Conservation (phyloP, 2,113 vertebrate genomes). For the Hucho hucho region DNA sequence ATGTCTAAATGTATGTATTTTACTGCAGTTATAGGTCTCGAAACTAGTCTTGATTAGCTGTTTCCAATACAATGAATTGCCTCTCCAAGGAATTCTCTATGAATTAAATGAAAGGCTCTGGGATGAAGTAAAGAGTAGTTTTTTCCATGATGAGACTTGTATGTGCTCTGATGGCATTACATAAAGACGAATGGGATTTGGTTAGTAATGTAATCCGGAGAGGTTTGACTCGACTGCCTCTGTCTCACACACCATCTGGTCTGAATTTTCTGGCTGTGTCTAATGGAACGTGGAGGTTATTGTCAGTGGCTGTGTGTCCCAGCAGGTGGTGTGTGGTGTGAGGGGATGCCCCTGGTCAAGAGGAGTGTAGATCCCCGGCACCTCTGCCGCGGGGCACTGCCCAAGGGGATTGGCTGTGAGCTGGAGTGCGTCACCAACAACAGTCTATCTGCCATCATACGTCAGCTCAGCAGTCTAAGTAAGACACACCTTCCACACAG, state of each 20-base stretch:
- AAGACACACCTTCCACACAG: constrained; percentile 51
- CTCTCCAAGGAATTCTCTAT: neutral
- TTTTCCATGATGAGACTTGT: neutral
- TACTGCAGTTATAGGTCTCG: neutral
- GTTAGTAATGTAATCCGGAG: neutral
- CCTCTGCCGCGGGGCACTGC: constrained; percentile 84
- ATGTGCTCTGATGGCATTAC: neutral
- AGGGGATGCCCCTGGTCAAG: constrained; percentile 88
- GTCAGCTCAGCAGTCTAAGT: constrained; percentile 96
- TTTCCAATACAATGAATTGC: neutral
- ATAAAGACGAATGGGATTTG: neutral
- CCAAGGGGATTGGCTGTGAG: constrained; percentile 85
- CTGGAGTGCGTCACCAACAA: constrained; percentile 82
- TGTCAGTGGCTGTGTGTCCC: constrained; percentile 10
- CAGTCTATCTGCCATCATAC: constrained; percentile 90
- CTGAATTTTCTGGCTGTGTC: constrained; percentile 3
- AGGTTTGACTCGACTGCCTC: neutral
- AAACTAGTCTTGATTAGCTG: neutral
- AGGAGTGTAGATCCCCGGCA: constrained; percentile 91
- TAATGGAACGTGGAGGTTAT: neutral
- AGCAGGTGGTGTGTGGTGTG: constrained; percentile 42
- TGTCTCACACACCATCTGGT: neutral
- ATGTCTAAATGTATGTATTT: neutral
- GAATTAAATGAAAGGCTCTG: neutral
- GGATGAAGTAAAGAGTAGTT: neutral